Percentiles rank a stretch among this genome's conserved stretches.
These are phyloP conservation scores for Ganaspis sp. DNA, from an alignment of 1,140 invertebrate species.

Conservation along the genomic window DNA sequence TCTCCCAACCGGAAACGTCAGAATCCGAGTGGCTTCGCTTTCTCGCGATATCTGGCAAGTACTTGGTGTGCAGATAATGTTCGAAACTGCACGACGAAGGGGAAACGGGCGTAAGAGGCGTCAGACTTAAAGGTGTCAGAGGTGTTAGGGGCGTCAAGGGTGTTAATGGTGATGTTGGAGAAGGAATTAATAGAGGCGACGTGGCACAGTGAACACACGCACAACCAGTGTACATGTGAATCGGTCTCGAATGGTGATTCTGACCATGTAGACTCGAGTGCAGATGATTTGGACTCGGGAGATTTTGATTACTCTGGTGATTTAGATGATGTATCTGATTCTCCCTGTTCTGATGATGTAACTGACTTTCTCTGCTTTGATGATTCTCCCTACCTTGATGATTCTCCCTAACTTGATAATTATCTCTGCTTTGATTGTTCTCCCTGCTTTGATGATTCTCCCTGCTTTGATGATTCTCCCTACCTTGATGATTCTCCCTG, in stretches of 20 bases:
- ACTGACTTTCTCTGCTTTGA: too few relatives aligned
- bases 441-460: slow-evolving; percentile 47
- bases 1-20: slow-evolving; percentile 79
- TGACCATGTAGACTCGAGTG: slow-evolving; percentile 20
- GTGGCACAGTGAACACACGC: slow-evolving; percentile 66
- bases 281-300: slow-evolving; percentile 48
- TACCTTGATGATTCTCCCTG: slow-evolving; percentile 48
- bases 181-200: slow-evolving; percentile 66
- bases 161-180: slow-evolving; percentile 76
- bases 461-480: too few relatives aligned
- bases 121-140: slow-evolving; percentile 79
- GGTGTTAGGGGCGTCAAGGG: slow-evolving; percentile 79
- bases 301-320: slow-evolving; percentile 44
- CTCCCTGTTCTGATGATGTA: slow-evolving; percentile 41
- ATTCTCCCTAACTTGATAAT: too few relatives aligned
- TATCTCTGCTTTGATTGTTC: slow-evolving; percentile 43
- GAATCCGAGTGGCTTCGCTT: slow-evolving; percentile 86
- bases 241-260: slow-evolving; percentile 43
- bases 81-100: slow-evolving; percentile 80
- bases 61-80: slow-evolving; percentile 84
- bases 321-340: slow-evolving; percentile 26
- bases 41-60: slow-evolving; percentile 82
- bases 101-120: slow-evolving; percentile 74
- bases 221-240: slow-evolving; percentile 62
- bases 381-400: slow-evolving; percentile 48